A percentile compares a stretch with the other conserved stretches of the same genome.
Conservation (phyloP, 2,113 vertebrate species). For the Bos javanicus region DNA sequence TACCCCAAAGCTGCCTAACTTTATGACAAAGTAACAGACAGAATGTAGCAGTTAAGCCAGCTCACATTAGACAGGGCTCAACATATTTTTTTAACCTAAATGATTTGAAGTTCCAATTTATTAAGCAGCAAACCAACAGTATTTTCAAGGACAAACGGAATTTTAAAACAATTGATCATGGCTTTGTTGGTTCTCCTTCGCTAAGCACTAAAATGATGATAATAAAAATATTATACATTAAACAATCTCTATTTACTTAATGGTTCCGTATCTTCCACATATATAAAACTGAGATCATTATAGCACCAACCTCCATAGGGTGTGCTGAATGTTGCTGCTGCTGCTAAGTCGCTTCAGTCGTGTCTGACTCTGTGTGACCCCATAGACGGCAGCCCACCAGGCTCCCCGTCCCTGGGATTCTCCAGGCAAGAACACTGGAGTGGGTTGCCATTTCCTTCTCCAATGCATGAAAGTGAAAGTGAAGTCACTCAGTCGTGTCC, state of each 20-base stretch:
- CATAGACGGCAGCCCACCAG: no score
- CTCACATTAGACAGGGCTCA: neutral
- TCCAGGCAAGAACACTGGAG: no score
- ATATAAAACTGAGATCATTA: neutral
- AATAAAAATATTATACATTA: neutral
- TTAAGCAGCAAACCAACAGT: neutral
- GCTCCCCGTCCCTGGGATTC: no score
- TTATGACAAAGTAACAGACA: neutral
- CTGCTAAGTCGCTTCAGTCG: no score
- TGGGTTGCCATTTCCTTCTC: no score
- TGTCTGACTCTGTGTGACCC: no score
- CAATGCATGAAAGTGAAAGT: no score
- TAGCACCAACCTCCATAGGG: neutral
- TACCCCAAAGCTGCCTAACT: neutral
- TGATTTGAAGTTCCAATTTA: neutral
- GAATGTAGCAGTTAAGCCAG: neutral
- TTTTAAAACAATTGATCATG: neutral
- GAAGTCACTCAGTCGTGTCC: no score
- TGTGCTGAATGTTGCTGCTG: neutral
- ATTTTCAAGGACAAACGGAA: neutral
- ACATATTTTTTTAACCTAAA: neutral
- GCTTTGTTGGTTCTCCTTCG: neutral
- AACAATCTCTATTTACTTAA: neutral
- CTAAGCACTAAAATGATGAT: neutral
- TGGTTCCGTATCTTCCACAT: neutral